phyloP scores from a whole-genome alignment of 2,113 vertebrate species.

The Petrocephalus microphthalmus region DNA sequence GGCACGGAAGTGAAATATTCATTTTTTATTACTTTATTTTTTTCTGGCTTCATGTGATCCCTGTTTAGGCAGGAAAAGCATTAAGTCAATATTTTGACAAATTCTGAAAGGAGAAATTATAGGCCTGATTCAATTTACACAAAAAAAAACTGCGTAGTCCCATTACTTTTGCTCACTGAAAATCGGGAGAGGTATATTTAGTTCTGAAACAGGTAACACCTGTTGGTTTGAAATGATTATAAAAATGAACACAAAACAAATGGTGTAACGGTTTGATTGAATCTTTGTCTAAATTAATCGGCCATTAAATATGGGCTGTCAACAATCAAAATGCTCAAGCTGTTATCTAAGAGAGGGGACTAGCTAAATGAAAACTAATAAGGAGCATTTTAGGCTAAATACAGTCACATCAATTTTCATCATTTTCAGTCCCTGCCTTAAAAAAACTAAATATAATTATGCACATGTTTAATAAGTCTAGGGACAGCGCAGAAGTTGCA shows the following conservation, averaged over 20 bases:
- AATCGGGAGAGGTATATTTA: no score
- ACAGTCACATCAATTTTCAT: conserved; percentile 18
- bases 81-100: not conserved
- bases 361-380: conserved; percentile 18
- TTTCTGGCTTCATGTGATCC: not conserved
- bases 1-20: not conserved
- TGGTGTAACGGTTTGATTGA: not conserved
- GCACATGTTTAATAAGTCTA: not conserved
- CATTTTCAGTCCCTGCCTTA: conserved; percentile 7
- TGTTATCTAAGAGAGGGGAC: not conserved
- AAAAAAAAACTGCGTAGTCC: not conserved
- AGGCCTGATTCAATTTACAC: not conserved
- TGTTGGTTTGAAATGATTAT: conserved; percentile 8
- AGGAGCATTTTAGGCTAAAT: conserved; percentile 10
- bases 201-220: not conserved
- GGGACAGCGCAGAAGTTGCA: not conserved
- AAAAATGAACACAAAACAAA: not conserved
- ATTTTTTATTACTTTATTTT: not conserved
- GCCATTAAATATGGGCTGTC: conserved; percentile 6
- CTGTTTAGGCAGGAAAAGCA: not conserved
- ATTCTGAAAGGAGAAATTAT: not conserved
- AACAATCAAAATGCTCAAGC: not conserved
- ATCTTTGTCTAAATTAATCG: conserved; percentile 1
- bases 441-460: conserved; percentile 17
- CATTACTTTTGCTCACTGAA: not conserved